phyloP scores from a whole-genome alignment of 2,888 invertebrate species.

The Nudaria mundana region DNA sequence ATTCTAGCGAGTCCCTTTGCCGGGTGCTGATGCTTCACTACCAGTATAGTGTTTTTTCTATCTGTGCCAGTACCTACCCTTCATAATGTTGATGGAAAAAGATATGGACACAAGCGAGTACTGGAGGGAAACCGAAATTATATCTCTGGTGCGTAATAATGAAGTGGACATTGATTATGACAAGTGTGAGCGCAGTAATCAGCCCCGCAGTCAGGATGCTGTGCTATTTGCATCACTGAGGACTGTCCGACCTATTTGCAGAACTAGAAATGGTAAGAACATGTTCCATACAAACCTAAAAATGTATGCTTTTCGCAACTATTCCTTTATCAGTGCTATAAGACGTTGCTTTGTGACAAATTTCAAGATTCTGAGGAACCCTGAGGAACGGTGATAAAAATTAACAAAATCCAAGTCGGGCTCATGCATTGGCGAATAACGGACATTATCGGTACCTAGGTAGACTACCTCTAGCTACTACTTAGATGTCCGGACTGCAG shows the following conservation, averaged over 20 bases:
- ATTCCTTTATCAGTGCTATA: too few species aligned
- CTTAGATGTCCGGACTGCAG: too few species aligned
- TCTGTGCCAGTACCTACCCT: conserved; percentile 64
- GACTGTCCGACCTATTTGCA: conserved; percentile 61
- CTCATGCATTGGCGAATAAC: too few species aligned
- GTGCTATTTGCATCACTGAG: conserved; percentile 44
- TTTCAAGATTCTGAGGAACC: neutral
- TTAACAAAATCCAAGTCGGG: too few species aligned
- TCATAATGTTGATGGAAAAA: conserved; percentile 57
- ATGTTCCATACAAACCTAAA: neutral
- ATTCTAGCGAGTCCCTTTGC: too few species aligned
- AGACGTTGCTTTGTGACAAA: too few species aligned
- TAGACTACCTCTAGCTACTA: too few species aligned
- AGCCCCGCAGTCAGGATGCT: conserved; percentile 32
- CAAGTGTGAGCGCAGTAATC: conserved; percentile 43
- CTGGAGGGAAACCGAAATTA: conserved; percentile 69
- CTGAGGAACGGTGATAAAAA: too few species aligned
- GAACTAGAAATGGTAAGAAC: conserved; percentile 48
- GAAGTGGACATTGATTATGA: conserved; percentile 57
- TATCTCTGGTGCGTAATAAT: conserved; percentile 52
- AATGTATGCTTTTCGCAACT: too few species aligned
- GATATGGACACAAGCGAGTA: conserved; percentile 66
- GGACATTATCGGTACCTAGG: too few species aligned
- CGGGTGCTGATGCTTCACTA: too few species aligned
- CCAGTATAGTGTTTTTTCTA: too few species aligned